Evolutionary conservation across 2,113 vertebrate genomes (phyloP).

Genomic region (Pelmatolapia mariae): DNA sequence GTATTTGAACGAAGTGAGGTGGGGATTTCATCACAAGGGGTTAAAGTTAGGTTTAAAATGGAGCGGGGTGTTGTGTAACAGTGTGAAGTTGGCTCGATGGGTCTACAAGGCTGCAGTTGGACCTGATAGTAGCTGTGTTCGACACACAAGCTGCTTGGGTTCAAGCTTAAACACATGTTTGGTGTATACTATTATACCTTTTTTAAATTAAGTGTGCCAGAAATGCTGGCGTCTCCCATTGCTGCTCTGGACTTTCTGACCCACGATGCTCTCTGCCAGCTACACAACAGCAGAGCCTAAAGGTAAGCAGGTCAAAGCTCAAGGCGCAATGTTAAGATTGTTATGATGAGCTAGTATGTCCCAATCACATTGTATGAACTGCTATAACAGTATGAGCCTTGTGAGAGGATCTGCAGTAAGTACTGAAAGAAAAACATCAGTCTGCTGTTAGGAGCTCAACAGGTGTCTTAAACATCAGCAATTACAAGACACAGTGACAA

Average conservation of each 20-base stretch:
- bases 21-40: background rate
- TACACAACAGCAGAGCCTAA: background rate
- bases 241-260: background rate
- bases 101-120: background rate
- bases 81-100: background rate
- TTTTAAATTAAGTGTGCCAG: background rate
- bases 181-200: background rate
- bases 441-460: background rate
- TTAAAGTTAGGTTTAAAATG: background rate
- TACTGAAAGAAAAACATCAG: background rate
- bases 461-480: background rate
- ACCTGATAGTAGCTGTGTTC: background rate
- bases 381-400: background rate
- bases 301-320: background rate
- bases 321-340: background rate
- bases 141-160: background rate
- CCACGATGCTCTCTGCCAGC: background rate
- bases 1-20: background rate
- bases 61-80: background rate
- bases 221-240: background rate
- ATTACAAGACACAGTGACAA: background rate
- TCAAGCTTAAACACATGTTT: background rate
- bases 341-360: background rate
- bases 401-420: background rate
- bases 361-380: background rate